Percentiles rank a stretch among this genome's conserved stretches.
phyloP scores from a whole-genome alignment of 2,888 invertebrate genomes.

The Rhagonycha lutea region DNA sequence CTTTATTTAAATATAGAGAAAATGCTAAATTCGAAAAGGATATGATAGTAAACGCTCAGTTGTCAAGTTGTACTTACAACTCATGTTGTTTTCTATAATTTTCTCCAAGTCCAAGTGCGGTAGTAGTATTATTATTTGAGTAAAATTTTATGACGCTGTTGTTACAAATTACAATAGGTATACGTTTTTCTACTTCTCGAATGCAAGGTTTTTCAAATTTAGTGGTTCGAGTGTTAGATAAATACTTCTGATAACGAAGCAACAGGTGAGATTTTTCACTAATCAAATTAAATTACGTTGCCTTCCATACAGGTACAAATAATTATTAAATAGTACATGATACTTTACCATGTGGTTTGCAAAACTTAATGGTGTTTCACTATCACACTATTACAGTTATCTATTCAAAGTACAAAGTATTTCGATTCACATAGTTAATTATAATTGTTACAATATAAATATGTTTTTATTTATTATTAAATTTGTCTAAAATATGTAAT shows the following conservation, averaged over 20 bases:
- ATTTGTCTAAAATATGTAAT: not conserved
- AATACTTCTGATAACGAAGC: not conserved
- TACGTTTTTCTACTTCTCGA: not conserved
- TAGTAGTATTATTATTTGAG: not conserved
- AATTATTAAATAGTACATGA: not conserved
- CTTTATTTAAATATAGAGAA: not conserved
- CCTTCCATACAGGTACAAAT: not conserved
- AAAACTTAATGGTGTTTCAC: not conserved
- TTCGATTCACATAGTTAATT: slow-evolving; percentile 3
- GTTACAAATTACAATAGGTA: not conserved
- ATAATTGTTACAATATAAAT: not conserved
- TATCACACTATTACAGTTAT: not conserved
- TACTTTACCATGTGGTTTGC: slow-evolving; percentile 7
- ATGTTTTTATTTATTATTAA: not conserved
- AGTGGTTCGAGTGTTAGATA: not conserved
- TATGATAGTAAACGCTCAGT: not conserved
- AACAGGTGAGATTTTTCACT: not conserved
- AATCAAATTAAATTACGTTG: not conserved
- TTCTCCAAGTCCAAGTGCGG: slow-evolving; percentile 13
- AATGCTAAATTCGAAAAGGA: slow-evolving; percentile 2
- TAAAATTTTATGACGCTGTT: not conserved
- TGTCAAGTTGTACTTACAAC: not conserved
- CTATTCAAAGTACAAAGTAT: slow-evolving; percentile 16
- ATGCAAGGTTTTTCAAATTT: not conserved
- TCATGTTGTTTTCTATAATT: slow-evolving; percentile 11